Evolutionary conservation across 2,797 vertebrate genomes (phyloP), one percentile per base, ranked within the genome.

Genomic region (Linurgus olivaceus): DNA sequence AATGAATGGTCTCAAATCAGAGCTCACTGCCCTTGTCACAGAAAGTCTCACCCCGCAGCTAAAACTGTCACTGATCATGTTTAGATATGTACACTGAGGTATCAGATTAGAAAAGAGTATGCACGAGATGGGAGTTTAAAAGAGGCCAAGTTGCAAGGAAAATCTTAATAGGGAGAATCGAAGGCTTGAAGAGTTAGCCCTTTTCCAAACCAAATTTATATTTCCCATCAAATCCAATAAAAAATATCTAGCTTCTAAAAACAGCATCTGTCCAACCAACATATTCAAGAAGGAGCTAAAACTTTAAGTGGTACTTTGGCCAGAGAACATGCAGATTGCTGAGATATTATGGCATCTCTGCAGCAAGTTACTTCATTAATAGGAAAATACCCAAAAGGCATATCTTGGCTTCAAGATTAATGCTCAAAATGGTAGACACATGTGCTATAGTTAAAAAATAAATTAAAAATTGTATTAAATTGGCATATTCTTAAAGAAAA

Each of bases 1-100:
- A 99, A 99, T 98, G 99, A 98, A 98, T 99, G 98, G 98, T 98
- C 99, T 99, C 99, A 99, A 99, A 99, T 99, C 98, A 99, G 98
- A 98, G 96, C 98, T 98, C 98, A 98, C 98, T 98, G 98, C 98
- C 98, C 98, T 99, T 99, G 99, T 99, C 99, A 99, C 98, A 98
- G 98, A 98, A 98, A 99, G 98, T 98, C 98, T 98, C 99, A 98
- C 98, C 99, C 99, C 96, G 98, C 98, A 99, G 99, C 99, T 97
- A 99, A 98, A 98, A 98, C 99, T 99, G 99, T 99, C 99, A 99
- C 98, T 98, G 98, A 98, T 98, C 97, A 98, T 98, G 98, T 98
- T 98, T 98, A 97, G 98, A 98, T 98, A 98, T 97, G 97, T 96
- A 98, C 98, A 38, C 96, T 91, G 98, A 97, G 97, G 96, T 97